Percentiles rank a stretch among this genome's conserved stretches.
Evolutionary conservation across 2,113 vertebrate genomes (phyloP).

Genomic region (Platichthys stellatus): DNA sequence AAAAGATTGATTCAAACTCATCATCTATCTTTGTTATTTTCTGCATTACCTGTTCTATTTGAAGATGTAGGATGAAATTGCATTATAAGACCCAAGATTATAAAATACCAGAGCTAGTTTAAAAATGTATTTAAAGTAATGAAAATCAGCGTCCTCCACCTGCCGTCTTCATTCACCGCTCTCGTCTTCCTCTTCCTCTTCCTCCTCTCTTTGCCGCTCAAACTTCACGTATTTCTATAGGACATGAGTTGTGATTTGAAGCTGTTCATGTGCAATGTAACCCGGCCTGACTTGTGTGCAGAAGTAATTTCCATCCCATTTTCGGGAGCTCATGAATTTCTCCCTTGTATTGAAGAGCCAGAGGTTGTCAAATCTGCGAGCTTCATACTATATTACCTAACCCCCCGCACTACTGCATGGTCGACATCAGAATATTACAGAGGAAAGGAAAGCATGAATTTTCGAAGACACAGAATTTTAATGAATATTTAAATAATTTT

Average conservation of each 20-base stretch:
- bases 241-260: conserved; percentile 36
- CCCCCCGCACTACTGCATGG: neutral
- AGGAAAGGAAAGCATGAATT: conserved; percentile 5
- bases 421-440: neutral
- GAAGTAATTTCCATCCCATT: conserved; percentile 51
- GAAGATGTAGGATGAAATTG: neutral
- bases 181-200: neutral
- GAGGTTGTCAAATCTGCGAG: conserved; percentile 45
- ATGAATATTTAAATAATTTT: neutral
- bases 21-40: neutral
- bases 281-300: conserved; percentile 31
- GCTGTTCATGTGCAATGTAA: conserved; percentile 38
- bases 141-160: conserved; percentile 1
- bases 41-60: neutral
- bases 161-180: neutral
- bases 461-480: neutral
- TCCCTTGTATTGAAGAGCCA: conserved; percentile 28
- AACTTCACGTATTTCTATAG: conserved; percentile 13
- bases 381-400: conserved; percentile 19
- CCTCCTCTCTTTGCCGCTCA: neutral
- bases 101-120: neutral
- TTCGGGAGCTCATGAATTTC: conserved; percentile 39
- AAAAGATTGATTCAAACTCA: too few relatives aligned
- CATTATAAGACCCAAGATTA: neutral
- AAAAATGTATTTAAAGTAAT: neutral